Evolutionary conservation across 2,888 invertebrate species (phyloP).

Genomic region (Ecliptopera silaceata): DNA sequence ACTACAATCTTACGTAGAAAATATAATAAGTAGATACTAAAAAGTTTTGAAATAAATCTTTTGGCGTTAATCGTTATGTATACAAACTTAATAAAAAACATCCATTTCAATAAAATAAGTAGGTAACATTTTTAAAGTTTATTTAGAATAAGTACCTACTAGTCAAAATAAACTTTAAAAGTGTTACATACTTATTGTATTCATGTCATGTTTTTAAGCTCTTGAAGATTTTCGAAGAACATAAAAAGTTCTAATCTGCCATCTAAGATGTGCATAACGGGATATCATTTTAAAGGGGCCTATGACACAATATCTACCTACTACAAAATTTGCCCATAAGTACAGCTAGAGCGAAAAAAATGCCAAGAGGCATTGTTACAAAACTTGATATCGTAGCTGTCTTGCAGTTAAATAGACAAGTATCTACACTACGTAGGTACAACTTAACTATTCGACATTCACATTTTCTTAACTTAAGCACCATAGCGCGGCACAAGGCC

Average conservation of each 20-base stretch:
- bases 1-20: no score
- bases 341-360: conserved; percentile 24
- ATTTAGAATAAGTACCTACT: not conserved
- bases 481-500: conserved; percentile 32
- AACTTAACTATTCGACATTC: conserved; percentile 21
- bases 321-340: conserved; percentile 25
- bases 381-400: conserved; percentile 35
- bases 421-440: conserved; percentile 12
- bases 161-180: not conserved
- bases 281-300: conserved; percentile 26
- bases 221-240: conserved; percentile 17
- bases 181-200: no score
- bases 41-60: no score
- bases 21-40: no score
- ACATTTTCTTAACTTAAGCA: conserved; percentile 25
- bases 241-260: conserved; percentile 16
- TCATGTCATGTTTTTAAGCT: conserved; percentile 5
- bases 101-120: no score
- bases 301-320: conserved; percentile 15
- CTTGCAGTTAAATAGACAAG: conserved; percentile 33
- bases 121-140: conserved; percentile 6
- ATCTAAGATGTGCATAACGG: conserved; percentile 28
- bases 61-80: no score
- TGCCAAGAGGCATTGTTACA: conserved; percentile 38
- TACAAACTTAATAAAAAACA: no score